phyloP scores from a whole-genome alignment of 2,113 vertebrate species.

The Ammospiza caudacuta region DNA sequence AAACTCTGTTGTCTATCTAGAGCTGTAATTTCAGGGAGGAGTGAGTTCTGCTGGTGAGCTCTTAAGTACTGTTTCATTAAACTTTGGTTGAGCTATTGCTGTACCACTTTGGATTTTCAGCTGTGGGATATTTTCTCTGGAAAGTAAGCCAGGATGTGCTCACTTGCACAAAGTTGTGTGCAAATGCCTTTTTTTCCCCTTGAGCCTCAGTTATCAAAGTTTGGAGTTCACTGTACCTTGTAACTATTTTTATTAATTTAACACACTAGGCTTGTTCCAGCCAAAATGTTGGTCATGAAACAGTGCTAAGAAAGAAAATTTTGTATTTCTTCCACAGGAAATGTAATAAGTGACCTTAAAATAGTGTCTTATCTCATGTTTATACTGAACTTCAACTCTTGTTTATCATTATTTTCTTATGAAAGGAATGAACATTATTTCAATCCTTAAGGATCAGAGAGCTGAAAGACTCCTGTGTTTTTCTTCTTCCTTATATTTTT shows the following conservation, averaged over 20 bases:
- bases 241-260: background rate
- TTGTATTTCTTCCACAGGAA: background rate
- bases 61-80: background rate
- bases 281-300: background rate
- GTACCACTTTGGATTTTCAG: background rate
- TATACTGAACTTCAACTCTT: background rate
- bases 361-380: background rate
- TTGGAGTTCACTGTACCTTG: background rate
- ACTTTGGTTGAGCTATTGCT: background rate
- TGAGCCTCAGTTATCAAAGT: background rate
- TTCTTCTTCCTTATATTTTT: background rate
- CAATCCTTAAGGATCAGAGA: background rate
- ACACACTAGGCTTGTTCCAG: background rate
- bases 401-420: background rate
- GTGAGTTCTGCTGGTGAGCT: background rate
- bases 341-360: slow-evolving; percentile 1
- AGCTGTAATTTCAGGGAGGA: background rate
- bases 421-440: background rate
- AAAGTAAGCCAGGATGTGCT: slow-evolving; percentile 16
- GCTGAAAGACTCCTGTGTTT: background rate
- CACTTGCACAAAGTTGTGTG: background rate
- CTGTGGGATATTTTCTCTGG: slow-evolving; percentile 4
- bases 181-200: background rate
- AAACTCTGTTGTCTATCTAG: background rate
- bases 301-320: background rate